Base-by-base conservation (phyloP, 2,888 invertebrate genomes). In the Rotaria socialis region DNA sequence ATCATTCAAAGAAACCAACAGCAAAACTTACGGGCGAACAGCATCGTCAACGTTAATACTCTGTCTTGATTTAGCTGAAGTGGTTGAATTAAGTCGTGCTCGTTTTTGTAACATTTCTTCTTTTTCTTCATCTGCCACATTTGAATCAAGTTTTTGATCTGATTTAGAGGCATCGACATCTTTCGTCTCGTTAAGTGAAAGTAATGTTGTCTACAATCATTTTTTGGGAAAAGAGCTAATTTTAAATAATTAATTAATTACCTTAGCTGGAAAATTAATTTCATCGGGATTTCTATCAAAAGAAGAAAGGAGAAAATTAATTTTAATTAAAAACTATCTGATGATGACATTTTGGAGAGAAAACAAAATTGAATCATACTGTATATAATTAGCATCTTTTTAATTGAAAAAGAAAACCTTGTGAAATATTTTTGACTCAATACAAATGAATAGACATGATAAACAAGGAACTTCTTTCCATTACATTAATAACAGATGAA, bases 31-130 rank as follows among this genome's bases (percentile, higher is more conserved):
- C 80, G 80, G 24, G 14, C 47, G 43, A 22, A 5, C 47, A 43
- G 80, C 80, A 80, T 80, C 80, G 1, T 80, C 80, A 14, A n/a
- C 47, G 47, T 24, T 80, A 24, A 80, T 80, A n/a, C 47, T 47
- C 19, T n/a, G 47, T 80, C n/a, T 43, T 47, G 80, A 80, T 80
- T n/a, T 80, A 2, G n/a, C 19, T 47, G 80, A 80, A n/a, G 7
- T 10, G n/a, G 47, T 5, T 47, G 80, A 80, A 80, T 47, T 41
- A 19, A 2, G 6, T 47, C 80, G 80, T 43, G 11, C 1, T 47
- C 47, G 43, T 47, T 47, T 75, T 11, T 22, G 24, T 67, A 35
- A 3, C 10, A 67, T 10, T 67, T 35, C 19, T 35, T 67, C 67
- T 67, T 35, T 14, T 67, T 14, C 67, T 35, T 41, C 67, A 8